Evolutionary conservation across 2,797 vertebrate species (phyloP).

Genomic region (Sebastes iracundus): DNA sequence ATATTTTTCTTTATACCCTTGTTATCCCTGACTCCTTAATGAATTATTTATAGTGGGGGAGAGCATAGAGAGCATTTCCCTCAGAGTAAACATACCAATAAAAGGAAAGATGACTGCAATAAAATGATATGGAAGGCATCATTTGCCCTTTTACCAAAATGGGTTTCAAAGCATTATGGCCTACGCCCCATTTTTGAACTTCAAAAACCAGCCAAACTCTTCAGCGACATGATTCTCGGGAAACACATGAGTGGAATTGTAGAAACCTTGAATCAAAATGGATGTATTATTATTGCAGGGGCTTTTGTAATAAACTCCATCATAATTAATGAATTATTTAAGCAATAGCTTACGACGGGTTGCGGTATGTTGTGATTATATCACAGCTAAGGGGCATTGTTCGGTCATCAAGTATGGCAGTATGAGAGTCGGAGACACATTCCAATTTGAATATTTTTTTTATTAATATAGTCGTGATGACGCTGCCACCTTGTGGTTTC

Average conservation of each 20-base stretch:
- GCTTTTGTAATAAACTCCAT: slow-evolving; percentile 24
- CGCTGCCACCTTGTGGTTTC: no score
- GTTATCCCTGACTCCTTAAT: slow-evolving; percentile 74
- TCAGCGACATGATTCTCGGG: neutral
- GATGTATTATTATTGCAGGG: neutral
- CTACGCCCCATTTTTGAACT: slow-evolving; percentile 25
- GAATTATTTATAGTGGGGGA: slow-evolving; percentile 76
- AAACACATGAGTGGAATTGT: slow-evolving; percentile 2
- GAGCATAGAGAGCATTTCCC: slow-evolving; percentile 61
- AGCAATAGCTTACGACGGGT: neutral
- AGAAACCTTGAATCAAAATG: neutral
- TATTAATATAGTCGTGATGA: no score
- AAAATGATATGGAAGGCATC: slow-evolving; percentile 72
- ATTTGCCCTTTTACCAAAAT: slow-evolving; percentile 72
- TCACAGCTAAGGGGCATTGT: neutral
- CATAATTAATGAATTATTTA: slow-evolving; percentile 28
- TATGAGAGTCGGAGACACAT: neutral
- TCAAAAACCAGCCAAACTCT: slow-evolving; percentile 8
- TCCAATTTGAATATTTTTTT: neutral
- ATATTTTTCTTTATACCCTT: slow-evolving; percentile 79
- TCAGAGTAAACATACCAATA: slow-evolving; percentile 76
- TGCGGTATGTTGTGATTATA: neutral
- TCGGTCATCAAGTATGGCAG: neutral
- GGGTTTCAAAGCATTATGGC: slow-evolving; percentile 55
- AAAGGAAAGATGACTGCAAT: slow-evolving; percentile 66